Percentiles rank a stretch among this genome's conserved stretches.
Evolutionary conservation across 2,113 vertebrate genomes (phyloP).

Genomic region (Bagarius yarrelli): DNA sequence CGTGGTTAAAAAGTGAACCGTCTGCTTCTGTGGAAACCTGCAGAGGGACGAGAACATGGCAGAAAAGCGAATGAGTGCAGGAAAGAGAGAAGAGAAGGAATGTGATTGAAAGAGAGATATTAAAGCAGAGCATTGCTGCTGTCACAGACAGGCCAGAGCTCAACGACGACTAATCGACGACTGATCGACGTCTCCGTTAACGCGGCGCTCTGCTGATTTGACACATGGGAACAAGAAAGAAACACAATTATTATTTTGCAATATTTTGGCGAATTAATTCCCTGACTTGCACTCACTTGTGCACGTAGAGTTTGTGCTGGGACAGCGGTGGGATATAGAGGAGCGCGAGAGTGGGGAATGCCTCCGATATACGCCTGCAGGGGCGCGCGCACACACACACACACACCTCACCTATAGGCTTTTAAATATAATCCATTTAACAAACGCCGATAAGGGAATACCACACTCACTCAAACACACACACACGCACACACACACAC

Average conservation of each 20-base stretch:
- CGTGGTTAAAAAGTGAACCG: constrained; percentile 23
- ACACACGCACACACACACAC: too few relatives aligned
- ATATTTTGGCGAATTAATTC: neutral
- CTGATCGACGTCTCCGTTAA: neutral
- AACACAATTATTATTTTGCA: neutral
- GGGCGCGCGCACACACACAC: neutral
- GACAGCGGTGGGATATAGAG: neutral
- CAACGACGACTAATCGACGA: neutral
- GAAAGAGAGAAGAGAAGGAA: constrained; percentile 1
- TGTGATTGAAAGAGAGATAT: neutral
- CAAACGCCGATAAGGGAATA: neutral
- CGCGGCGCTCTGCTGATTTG: neutral
- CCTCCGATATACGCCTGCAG: neutral
- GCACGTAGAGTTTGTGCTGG: neutral
- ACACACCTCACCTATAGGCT: neutral
- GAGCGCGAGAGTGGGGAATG: neutral
- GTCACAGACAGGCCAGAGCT: neutral
- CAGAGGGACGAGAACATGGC: constrained; percentile 2
- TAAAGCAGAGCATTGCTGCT: neutral
- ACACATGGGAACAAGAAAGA: neutral
- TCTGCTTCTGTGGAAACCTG: constrained; percentile 43
- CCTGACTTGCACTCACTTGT: neutral
- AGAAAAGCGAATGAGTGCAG: neutral
- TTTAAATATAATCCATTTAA: neutral
- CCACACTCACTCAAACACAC: neutral